Conservation (phyloP, 2,888 invertebrate genomes). For the Mechanitis mazaeus region DNA sequence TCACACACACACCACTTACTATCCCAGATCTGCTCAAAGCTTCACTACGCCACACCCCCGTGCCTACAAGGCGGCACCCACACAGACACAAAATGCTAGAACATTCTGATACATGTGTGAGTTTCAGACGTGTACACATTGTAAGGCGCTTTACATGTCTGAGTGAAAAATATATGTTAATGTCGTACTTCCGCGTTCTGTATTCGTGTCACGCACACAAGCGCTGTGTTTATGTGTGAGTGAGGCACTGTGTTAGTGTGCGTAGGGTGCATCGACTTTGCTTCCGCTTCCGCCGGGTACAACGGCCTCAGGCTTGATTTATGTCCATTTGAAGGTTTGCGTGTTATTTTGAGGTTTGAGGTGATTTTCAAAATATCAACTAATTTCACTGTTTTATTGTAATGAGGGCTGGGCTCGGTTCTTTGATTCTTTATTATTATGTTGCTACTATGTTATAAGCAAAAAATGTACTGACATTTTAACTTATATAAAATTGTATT, state of each 20-base stretch:
- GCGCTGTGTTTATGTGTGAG: constrained; percentile 16
- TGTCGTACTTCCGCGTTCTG: constrained; percentile 67
- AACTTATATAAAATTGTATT: too few species aligned
- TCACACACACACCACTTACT: constrained; percentile 37
- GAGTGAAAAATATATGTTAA: constrained; percentile 66
- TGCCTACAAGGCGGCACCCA: constrained; percentile 62
- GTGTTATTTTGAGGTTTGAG: constrained; percentile 62
- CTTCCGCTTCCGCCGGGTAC: constrained; percentile 69
- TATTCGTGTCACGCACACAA: constrained; percentile 63
- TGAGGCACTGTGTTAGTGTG: constrained; percentile 34
- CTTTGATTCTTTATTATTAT: neutral
- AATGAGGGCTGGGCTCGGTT: constrained; percentile 20
- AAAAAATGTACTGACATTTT: too few species aligned
- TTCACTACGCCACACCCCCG: constrained; percentile 62
- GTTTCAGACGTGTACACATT: constrained; percentile 41
- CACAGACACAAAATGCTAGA: constrained; percentile 43
- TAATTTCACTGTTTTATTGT: constrained; percentile 30
- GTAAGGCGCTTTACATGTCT: constrained; percentile 39
- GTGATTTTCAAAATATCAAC: constrained; percentile 40
- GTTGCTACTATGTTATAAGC: too few species aligned
- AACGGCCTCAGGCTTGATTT: constrained; percentile 70
- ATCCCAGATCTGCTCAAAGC: constrained; percentile 44
- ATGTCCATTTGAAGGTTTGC: constrained; percentile 64
- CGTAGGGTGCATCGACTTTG: constrained; percentile 71
- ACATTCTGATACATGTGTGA: constrained; percentile 40